Base-by-base conservation (phyloP, 1,140 invertebrate species). In the Whitmania pigra region DNA sequence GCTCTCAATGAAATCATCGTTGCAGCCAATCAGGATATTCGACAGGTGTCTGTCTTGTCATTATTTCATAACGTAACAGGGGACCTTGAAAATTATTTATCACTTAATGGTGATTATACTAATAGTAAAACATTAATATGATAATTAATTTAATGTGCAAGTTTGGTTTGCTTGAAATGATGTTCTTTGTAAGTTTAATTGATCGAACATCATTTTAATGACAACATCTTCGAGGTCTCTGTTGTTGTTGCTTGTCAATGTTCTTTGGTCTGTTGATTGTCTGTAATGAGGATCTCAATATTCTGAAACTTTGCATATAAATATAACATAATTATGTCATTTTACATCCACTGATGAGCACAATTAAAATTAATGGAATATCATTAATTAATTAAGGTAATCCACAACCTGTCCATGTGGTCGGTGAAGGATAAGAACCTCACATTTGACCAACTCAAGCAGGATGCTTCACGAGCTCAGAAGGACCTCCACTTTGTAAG, bases 11-110 rank as follows among this genome's bases (percentile, higher is more conserved):
- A 92, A 78, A 86, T 99, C 53, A 95, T 99, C 72, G 83, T 85
- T 29, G 88, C 90, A 18, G 89, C 94, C 13, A 92, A 95, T 80
- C 89, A 92, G 75, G 96, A 99, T 82, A 88, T 99, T 72, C 84
- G 96, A 43, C 94, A 99, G 84, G 89, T 92, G 73, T 36, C 22
- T 2, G 9, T 31, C 29, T 18, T 63, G 7, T 63, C 3, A 1
- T 31, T 63, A 22, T 63, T 18, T 1, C 3, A 25, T 63, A 9
- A 15, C 3, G 7, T 31, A 36, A 36, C 6, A 6, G 31, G 6
- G 2, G 31, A 6, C 31, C 31, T 3, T 36, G 31, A 36, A 36
- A 36, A 36, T 36, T 36, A 36, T 3, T 36, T 36, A 36, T 3
- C 31, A 36, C 6, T 3, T 36, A 36, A 36, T 36, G 2, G 31